These are phyloP conservation scores for Laodelphax striatellus DNA, from an alignment of 1,140 invertebrate genomes.

Conservation along the genomic window DNA sequence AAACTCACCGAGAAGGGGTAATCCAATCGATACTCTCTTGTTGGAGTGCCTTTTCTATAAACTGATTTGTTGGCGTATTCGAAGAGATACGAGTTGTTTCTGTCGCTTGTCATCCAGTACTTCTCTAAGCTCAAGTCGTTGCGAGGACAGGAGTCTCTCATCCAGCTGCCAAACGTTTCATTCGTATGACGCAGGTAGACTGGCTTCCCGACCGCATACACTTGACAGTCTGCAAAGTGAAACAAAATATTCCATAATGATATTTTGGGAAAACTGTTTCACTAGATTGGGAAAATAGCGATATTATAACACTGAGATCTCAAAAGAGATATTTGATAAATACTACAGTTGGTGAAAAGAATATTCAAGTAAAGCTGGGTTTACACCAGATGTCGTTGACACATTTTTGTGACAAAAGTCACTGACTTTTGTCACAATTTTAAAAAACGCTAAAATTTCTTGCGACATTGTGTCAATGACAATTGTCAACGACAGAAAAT, in stretches of 20 bases:
- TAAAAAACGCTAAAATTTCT: too few species aligned
- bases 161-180: conserved; percentile 66
- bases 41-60: conserved; percentile 41
- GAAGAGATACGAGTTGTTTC: conserved; percentile 54
- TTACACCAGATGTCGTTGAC: too few species aligned
- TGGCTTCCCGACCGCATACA: conserved; percentile 85
- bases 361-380: too few species aligned
- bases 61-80: conserved; percentile 65
- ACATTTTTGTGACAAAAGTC: too few species aligned
- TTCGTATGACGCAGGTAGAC: conserved; percentile 72
- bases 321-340: too few species aligned
- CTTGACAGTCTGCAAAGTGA: conserved; percentile 57
- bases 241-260: not conserved
- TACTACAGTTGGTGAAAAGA: too few species aligned
- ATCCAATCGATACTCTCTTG: conserved; percentile 30
- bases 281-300: not conserved
- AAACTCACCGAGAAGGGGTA: conserved; percentile 27
- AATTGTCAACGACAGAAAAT: too few species aligned
- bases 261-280: not conserved
- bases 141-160: conserved; percentile 60
- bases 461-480: too few species aligned
- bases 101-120: conserved; percentile 68
- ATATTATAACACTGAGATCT: too few species aligned
- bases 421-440: too few species aligned
- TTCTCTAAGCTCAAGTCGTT: conserved; percentile 44